A percentile compares a stretch with the other conserved stretches of the same genome.
phyloP scores from a whole-genome alignment of 53 echinoderm and acorn worm genomes.

The Zoroaster sp. region DNA sequence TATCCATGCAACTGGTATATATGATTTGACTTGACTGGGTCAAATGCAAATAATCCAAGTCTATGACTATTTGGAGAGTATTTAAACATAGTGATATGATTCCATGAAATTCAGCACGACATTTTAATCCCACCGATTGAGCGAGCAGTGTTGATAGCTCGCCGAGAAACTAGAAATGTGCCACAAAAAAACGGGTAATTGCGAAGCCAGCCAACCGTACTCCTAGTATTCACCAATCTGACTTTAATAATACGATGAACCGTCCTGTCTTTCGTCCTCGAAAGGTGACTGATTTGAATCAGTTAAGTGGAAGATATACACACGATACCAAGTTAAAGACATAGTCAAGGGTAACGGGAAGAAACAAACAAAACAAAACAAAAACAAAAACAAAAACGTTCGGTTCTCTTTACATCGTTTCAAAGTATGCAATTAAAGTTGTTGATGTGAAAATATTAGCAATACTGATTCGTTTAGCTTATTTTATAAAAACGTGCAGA shows the following conservation, averaged over 20 bases:
- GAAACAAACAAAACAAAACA: no score
- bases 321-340: background rate
- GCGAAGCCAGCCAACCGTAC: conserved; percentile 3
- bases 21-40: no score
- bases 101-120: background rate
- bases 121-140: background rate
- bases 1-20: no score
- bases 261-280: background rate
- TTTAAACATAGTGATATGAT: background rate
- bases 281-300: background rate
- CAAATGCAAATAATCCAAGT: no score
- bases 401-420: no score
- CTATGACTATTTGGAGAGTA: no score
- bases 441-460: no score
- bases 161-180: background rate
- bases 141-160: background rate
- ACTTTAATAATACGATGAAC: background rate
- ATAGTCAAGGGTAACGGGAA: no score
- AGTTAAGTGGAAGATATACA: background rate
- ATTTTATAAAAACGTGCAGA: no score
- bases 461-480: no score
- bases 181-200: conserved; percentile 29
- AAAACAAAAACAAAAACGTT: no score
- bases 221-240: background rate
- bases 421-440: no score